Conservation (phyloP, 2,888 invertebrate genomes). For the Drosophila fungiperda region DNA sequence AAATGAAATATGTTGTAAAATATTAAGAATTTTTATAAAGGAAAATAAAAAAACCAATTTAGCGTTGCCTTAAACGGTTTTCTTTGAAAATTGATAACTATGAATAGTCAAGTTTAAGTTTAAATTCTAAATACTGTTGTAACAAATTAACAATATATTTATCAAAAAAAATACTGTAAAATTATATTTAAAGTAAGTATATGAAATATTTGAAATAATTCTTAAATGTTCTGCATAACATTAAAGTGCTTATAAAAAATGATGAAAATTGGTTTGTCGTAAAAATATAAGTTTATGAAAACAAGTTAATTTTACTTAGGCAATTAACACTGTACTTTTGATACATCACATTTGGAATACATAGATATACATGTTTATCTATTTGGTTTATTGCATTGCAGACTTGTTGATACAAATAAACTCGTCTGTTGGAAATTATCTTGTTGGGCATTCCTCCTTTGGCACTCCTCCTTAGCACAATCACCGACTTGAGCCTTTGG, state of each 20-base stretch:
- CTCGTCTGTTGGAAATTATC: conserved; percentile 3
- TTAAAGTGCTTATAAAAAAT: neutral
- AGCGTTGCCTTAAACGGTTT: neutral
- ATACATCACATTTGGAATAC: neutral
- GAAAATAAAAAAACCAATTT: neutral
- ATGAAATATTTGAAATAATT: neutral
- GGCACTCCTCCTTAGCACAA: no score
- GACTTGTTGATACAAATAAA: neutral
- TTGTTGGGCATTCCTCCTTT: neutral
- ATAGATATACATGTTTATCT: neutral
- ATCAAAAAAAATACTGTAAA: neutral
- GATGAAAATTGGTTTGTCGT: neutral
- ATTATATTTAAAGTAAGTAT: neutral
- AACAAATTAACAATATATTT: neutral
- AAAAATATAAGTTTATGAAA: neutral
- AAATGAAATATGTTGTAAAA: neutral
- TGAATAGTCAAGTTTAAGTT: neutral
- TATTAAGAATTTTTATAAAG: neutral
- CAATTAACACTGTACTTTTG: neutral
- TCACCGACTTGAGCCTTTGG: neutral
- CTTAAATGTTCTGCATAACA: neutral
- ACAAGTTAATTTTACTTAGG: neutral
- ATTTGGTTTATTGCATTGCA: conserved; percentile 6
- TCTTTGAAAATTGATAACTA: neutral
- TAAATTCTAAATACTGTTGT: neutral